Evolutionary conservation across 2,113 vertebrate genomes (phyloP).

Genomic region (Scomber scombrus): DNA sequence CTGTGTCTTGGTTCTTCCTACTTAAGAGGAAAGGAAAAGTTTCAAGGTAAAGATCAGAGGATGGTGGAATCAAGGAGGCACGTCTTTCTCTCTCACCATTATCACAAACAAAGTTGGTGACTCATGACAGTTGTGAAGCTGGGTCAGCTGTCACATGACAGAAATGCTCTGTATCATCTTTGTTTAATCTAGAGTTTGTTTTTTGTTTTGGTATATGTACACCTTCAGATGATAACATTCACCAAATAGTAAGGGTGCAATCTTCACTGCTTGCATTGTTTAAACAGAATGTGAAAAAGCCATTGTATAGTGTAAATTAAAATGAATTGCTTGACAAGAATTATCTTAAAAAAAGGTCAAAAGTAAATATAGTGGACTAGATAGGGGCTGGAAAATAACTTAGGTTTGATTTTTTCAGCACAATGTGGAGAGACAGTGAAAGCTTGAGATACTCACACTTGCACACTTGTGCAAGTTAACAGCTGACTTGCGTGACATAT

Average conservation of each 20-base stretch:
- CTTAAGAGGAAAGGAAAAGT: slow-evolving; percentile 1
- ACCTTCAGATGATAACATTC: background rate
- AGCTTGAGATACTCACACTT: background rate
- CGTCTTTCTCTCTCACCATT: background rate
- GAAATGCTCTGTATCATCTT: background rate
- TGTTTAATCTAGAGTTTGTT: slow-evolving; percentile 3
- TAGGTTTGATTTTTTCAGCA: background rate
- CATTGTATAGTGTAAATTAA: background rate
- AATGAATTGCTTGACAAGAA: background rate
- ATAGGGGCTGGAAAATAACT: background rate
- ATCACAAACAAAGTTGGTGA: slow-evolving; percentile 9
- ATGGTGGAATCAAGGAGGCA: background rate
- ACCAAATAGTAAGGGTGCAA: background rate
- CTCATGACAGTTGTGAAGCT: slow-evolving; percentile 2
- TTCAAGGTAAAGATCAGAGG: background rate
- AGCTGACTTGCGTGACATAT: background rate
- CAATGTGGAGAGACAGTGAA: background rate
- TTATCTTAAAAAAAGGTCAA: background rate
- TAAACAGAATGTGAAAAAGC: background rate
- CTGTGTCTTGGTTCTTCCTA: background rate
- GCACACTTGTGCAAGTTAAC: background rate
- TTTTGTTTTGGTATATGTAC: background rate
- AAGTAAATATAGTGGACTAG: background rate
- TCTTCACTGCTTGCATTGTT: background rate
- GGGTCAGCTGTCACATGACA: slow-evolving; percentile 12